phyloP scores from a whole-genome alignment of 2,888 invertebrate species.

The Coelopa pilipes region DNA sequence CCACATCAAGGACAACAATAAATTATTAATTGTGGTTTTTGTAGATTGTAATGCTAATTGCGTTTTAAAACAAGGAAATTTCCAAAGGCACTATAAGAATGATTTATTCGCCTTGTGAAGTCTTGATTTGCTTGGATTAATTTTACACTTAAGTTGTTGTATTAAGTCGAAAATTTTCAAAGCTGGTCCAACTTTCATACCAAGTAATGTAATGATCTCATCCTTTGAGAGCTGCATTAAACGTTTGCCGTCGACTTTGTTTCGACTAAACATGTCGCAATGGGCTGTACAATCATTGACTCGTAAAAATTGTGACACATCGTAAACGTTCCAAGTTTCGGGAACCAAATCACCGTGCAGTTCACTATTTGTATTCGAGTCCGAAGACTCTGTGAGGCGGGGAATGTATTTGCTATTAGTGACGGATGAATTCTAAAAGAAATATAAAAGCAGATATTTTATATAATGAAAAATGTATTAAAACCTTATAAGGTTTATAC shows the following conservation, averaged over 20 bases:
- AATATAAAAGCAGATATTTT: background rate
- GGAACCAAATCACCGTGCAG: conserved; percentile 67
- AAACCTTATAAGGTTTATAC: background rate
- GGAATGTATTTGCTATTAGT: conserved; percentile 71
- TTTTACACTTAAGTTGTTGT: conserved; percentile 86
- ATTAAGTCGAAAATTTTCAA: conserved; percentile 93
- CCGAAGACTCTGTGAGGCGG: conserved; percentile 67
- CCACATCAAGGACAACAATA: conserved; percentile 7
- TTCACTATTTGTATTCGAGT: conserved; percentile 37
- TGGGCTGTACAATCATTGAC: conserved; percentile 86
- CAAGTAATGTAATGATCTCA: conserved; percentile 87
- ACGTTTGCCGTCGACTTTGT: conserved; percentile 84
- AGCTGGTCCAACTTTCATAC: conserved; percentile 95
- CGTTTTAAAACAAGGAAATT: conserved; percentile 14
- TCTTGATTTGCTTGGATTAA: conserved; percentile 65
- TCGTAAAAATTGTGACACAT: conserved; percentile 89
- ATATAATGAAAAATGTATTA: conserved; percentile 1
- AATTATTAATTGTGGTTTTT: background rate
- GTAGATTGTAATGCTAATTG: conserved; percentile 17
- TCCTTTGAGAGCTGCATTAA: conserved; percentile 87
- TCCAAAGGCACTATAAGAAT: conserved; percentile 70
- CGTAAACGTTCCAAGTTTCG: conserved; percentile 82
- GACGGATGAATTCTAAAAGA: conserved; percentile 65
- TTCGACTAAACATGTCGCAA: conserved; percentile 74
- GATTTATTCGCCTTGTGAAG: conserved; percentile 73